Evolutionary conservation across 2,113 vertebrate species (phyloP).

Genomic region (Camelus bactrianus): DNA sequence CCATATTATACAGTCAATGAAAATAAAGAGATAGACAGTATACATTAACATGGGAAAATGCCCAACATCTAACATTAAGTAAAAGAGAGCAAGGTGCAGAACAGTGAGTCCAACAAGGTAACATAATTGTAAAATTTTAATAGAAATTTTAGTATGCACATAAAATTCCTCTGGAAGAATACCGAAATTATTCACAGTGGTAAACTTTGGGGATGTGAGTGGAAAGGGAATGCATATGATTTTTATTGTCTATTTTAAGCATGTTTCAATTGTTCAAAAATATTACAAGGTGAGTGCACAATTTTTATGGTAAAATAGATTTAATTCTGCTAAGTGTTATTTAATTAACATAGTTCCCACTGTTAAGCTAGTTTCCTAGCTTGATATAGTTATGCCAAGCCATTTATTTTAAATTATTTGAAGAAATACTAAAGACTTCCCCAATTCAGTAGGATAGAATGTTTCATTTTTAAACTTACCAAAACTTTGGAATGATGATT

Average conservation of each 20-base stretch:
- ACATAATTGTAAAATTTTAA: neutral
- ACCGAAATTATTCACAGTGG: neutral
- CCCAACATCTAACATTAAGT: neutral
- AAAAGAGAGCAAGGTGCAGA: neutral
- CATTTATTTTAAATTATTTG: constrained; percentile 36
- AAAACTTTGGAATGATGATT: neutral
- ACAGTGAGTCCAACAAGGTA: neutral
- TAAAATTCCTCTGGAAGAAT: neutral
- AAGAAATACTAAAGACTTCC: neutral
- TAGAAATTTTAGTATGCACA: neutral
- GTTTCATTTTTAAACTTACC: constrained; percentile 31
- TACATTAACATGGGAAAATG: neutral
- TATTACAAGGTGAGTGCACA: neutral
- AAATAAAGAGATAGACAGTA: neutral
- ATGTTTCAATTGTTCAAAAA: neutral
- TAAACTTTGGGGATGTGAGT: neutral
- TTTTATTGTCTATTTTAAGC: neutral
- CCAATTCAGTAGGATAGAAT: neutral
- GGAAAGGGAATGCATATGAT: neutral
- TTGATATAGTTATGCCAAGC: neutral
- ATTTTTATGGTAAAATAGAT: neutral
- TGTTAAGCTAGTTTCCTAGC: neutral
- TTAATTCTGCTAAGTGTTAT: neutral
- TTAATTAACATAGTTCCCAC: constrained; percentile 28
- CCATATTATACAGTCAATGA: neutral